Conservation (phyloP, 1,140 invertebrate genomes). For the Brachionus asplanchnoidis region DNA sequence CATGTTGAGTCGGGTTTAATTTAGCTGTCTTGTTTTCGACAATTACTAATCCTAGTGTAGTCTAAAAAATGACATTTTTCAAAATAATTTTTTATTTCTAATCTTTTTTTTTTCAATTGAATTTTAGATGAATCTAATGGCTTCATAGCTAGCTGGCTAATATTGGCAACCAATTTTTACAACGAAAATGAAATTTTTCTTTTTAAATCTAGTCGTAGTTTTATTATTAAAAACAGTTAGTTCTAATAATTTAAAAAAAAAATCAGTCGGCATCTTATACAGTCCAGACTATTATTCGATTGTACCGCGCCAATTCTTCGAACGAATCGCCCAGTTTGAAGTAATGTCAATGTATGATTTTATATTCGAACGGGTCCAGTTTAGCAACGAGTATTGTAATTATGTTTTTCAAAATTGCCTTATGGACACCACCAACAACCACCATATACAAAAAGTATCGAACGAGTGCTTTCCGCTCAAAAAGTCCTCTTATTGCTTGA, state of each 20-base stretch:
- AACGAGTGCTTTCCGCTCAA: slow-evolving; percentile 34
- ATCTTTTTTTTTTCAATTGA: background rate
- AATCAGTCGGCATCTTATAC: background rate
- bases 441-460: background rate
- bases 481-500: slow-evolving; percentile 14
- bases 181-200: background rate
- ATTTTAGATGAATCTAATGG: background rate
- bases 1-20: slow-evolving; percentile 5
- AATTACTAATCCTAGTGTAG: background rate
- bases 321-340: background rate
- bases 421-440: background rate
- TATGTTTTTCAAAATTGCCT: slow-evolving; percentile 32
- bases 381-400: slow-evolving; percentile 9
- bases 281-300: slow-evolving; percentile 33
- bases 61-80: background rate
- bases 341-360: slow-evolving; percentile 23
- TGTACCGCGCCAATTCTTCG: background rate
- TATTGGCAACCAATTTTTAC: background rate
- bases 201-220: background rate
- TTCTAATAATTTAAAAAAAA: background rate
- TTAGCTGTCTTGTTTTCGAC: background rate
- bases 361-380: slow-evolving; percentile 8
- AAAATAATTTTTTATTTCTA: background rate
- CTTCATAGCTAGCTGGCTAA: background rate
- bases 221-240: slow-evolving; percentile 1